A percentile compares a stretch with the other conserved stretches of the same genome.
These are phyloP conservation scores for Mylabris sibirica DNA, from an alignment of 2,888 invertebrate species.

Conservation along the genomic window DNA sequence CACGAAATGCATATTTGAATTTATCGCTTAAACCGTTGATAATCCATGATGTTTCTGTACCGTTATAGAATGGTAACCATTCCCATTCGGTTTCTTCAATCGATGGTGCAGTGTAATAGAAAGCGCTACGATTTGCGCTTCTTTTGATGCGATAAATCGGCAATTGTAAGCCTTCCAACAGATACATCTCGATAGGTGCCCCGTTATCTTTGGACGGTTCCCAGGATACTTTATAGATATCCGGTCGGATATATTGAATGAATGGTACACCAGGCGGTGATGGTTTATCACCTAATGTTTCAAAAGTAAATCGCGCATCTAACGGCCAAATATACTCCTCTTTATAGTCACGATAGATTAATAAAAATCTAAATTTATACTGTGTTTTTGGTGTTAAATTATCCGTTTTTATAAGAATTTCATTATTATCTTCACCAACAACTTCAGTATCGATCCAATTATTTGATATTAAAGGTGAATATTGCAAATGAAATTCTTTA, in stretches of 20 bases:
- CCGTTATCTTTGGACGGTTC: slow-evolving; percentile 79
- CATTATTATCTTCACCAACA: slow-evolving; percentile 44
- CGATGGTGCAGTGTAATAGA: slow-evolving; percentile 60
- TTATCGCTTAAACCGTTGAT: slow-evolving; percentile 71
- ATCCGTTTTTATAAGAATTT: slow-evolving; percentile 52
- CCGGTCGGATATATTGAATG: slow-evolving; percentile 76
- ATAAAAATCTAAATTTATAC: slow-evolving; percentile 77
- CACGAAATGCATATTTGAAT: slow-evolving; percentile 74
- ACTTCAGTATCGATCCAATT: slow-evolving; percentile 58
- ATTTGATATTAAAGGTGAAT: slow-evolving; percentile 61
- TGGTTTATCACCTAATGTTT: slow-evolving; percentile 82
- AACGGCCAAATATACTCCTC: slow-evolving; percentile 76
- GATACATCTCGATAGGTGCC: slow-evolving; percentile 75
- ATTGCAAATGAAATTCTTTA: slow-evolving; percentile 62
- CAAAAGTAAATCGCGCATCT: slow-evolving; percentile 75
- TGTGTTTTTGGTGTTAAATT: slow-evolving; percentile 76
- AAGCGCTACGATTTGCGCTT: slow-evolving; percentile 55
- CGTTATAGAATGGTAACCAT: slow-evolving; percentile 78
- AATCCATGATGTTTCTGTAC: slow-evolving; percentile 84
- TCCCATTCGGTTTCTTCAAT: slow-evolving; percentile 68
- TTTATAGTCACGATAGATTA: slow-evolving; percentile 68
- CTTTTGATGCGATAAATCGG: slow-evolving; percentile 54
- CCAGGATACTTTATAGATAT: slow-evolving; percentile 84
- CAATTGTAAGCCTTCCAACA: slow-evolving; percentile 72
- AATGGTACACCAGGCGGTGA: slow-evolving; percentile 78